Evolutionary conservation across 2,888 invertebrate species (phyloP), one percentile per base, ranked within the genome.

Genomic region (Synergus japonicus): DNA sequence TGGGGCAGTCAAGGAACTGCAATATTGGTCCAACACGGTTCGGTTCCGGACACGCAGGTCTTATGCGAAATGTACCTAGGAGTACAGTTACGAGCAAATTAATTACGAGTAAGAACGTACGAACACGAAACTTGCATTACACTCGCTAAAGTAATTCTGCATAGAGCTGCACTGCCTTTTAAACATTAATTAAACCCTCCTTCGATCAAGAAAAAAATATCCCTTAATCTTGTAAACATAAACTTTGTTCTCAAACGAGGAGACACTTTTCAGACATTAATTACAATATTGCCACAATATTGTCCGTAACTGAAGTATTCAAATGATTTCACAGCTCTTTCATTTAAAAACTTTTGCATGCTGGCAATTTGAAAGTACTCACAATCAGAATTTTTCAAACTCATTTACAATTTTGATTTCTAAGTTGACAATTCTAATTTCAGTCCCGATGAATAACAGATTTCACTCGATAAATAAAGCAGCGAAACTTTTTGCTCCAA

Each of bases 61-160:
- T 49, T 69, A 49, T 46, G 49, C 49, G 69, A 69, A 69, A 49
- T 69, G 29, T 69, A 29, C 77, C 29, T 37, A 41, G 66, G n/a
- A 65, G 54, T 58, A 37, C 54, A 29, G 64, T 78, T 78, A 77
- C 79, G 76, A 58, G 78, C 79, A 79, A 85, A 87, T 87, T 87
- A 87, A 87, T 87, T 86, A 86, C 83, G 82, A 85, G 86, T 85
- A 86, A 84, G 84, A 86, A 79, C 79, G 81, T 78, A 81, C 83
- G 66, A 83, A 85, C 86, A 86, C 82, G 85, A 86, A 86, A 87
- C 79, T 83, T 83, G 85, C 85, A 86, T 87, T 86, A 86, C 83
- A 83, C 84, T 29, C 54, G 13, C 69, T 15, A 37, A 54, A 73
- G 54, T 73, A 54, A 54, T 73, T 73, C 29, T 37, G 37, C 49